Percentiles rank a stretch among this genome's conserved stretches.
These are phyloP conservation scores for Aldabrachelys gigantea DNA, from an alignment of 2,113 vertebrate genomes.

Conservation along the genomic window DNA sequence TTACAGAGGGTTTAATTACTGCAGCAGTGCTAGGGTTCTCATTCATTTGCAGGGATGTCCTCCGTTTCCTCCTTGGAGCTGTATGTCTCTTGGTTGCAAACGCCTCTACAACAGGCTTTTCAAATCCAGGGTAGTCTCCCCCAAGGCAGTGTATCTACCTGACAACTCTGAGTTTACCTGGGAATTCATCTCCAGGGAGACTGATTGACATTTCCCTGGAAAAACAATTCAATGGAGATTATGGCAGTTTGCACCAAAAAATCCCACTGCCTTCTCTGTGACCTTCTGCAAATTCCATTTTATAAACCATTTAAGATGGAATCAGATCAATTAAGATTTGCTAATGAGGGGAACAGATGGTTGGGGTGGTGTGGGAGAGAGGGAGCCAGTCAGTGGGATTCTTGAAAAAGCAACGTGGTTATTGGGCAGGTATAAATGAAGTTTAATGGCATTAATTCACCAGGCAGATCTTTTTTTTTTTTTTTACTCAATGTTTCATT, in stretches of 20 bases:
- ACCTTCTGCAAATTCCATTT: slow-evolving; percentile 34
- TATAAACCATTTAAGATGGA: slow-evolving; percentile 55
- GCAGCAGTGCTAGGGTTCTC: not conserved
- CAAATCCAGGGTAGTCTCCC: not conserved
- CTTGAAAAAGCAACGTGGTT: not conserved
- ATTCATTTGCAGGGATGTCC: not conserved
- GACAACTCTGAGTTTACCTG: accelerated
- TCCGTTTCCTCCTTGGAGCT: not conserved
- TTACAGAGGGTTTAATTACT: not conserved
- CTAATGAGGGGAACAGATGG: slow-evolving; percentile 58
- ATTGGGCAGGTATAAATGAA: not conserved
- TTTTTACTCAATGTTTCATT: not conserved
- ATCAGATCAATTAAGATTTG: slow-evolving; percentile 61
- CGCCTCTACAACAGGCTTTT: not conserved
- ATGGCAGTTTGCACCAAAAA: not conserved
- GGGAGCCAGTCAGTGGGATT: not conserved
- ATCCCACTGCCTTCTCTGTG: accelerated
- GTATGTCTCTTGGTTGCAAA: not conserved
- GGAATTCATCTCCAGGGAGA: not conserved
- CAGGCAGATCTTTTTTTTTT: not conserved
- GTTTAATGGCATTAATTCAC: not conserved
- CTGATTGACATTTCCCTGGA: accelerated
- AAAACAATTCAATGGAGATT: not conserved
- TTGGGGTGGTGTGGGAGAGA: accelerated
- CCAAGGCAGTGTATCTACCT: not conserved